Percentiles rank a stretch among this genome's conserved stretches.
Evolutionary conservation across 2,113 vertebrate species (phyloP).

Genomic region (Gasterosteus nipponicus): DNA sequence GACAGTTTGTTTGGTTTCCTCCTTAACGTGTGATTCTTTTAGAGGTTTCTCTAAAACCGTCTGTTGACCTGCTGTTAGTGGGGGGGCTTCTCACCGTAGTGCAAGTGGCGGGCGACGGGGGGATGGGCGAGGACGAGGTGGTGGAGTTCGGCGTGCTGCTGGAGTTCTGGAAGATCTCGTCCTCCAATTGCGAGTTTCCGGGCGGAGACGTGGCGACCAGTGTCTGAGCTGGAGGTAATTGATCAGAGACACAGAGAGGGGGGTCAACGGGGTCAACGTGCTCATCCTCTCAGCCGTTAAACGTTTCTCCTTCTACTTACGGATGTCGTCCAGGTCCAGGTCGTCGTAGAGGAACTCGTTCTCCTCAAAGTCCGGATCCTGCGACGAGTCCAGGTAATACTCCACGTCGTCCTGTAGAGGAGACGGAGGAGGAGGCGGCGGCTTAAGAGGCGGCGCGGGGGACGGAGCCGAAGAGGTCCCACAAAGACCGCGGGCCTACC

Average conservation of each 20-base stretch:
- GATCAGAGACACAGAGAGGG: not conserved
- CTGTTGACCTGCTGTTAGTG: too few relatives aligned
- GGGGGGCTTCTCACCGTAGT: constrained; percentile 79
- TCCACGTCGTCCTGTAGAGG: constrained; percentile 84
- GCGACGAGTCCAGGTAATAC: constrained; percentile 91
- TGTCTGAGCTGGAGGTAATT: constrained; percentile 64
- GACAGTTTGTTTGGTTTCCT: not conserved
- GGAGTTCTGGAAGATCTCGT: constrained; percentile 92
- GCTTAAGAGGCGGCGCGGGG: not conserved
- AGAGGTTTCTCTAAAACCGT: not conserved
- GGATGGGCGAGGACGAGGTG: constrained; percentile 90
- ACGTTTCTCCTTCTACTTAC: constrained; percentile 73
- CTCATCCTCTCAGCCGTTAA: not conserved
- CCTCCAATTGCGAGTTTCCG: constrained; percentile 87
- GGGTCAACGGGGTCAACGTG: not conserved
- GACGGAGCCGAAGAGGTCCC: not conserved
- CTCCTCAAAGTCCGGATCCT: constrained; percentile 92
- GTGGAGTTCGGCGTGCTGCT: constrained; percentile 92
- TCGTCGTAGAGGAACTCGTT: constrained; percentile 93
- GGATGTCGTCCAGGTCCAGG: constrained; percentile 90
- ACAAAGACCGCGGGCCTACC: constrained; percentile 28
- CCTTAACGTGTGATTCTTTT: not conserved
- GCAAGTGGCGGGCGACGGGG: constrained; percentile 89
- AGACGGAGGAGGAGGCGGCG: not conserved
- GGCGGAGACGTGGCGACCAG: constrained; percentile 90